phyloP scores from a whole-genome alignment of 1,140 invertebrate species.

The Leptinotarsa defecta region DNA sequence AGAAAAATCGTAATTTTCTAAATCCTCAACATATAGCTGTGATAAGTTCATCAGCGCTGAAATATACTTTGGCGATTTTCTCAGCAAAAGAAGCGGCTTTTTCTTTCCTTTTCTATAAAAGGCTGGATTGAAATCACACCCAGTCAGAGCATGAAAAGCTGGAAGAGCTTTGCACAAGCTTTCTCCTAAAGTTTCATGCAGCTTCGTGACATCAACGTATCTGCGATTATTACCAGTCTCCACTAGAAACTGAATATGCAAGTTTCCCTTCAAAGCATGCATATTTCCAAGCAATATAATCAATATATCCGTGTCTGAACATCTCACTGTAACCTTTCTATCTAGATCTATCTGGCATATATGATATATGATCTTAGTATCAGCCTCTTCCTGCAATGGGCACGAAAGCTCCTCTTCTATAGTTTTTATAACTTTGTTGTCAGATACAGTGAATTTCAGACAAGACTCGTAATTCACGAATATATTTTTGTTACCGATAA shows the following conservation, averaged over 20 bases:
- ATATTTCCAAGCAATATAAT: constrained; percentile 50
- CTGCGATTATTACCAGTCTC: constrained; percentile 44
- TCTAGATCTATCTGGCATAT: constrained; percentile 37
- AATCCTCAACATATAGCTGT: too few species aligned
- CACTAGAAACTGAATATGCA: constrained; percentile 41
- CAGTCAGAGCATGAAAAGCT: constrained; percentile 54
- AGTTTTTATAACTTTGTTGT: constrained; percentile 21
- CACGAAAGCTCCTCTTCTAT: constrained; percentile 32
- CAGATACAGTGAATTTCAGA: constrained; percentile 32
- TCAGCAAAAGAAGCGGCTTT: constrained; percentile 20
- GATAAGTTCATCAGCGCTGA: too few species aligned
- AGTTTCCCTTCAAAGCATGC: constrained; percentile 37
- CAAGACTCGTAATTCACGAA: constrained; percentile 41
- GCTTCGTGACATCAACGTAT: constrained; percentile 43
- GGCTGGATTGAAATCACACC: constrained; percentile 55
- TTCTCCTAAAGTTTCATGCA: constrained; percentile 30
- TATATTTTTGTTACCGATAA: constrained; percentile 44
- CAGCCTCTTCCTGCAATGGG: constrained; percentile 47
- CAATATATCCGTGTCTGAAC: constrained; percentile 49
- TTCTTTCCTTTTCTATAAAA: constrained; percentile 48
- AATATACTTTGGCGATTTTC: neutral
- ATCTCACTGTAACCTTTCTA: constrained; percentile 40
- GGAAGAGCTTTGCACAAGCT: constrained; percentile 45
- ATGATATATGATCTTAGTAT: constrained; percentile 46
- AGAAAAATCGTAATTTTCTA: constrained; percentile 34